Conservation (phyloP, 2,797 vertebrate genomes). For the Gouania willdenowi region DNA sequence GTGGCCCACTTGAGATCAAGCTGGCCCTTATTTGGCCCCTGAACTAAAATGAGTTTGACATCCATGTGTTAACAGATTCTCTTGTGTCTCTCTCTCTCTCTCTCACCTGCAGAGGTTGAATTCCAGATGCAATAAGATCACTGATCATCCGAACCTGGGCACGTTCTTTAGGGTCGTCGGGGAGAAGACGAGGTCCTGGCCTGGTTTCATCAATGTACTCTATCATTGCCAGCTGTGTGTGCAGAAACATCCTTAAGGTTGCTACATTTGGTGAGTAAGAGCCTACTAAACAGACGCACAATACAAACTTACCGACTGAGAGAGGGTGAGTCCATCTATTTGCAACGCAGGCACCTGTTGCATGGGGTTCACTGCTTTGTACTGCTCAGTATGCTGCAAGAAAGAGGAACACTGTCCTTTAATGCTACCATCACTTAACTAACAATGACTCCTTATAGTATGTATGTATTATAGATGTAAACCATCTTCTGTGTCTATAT, state of each 20-base stretch:
- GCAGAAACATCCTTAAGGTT: neutral
- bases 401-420: slow-evolving; percentile 1
- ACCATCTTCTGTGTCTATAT: too few species aligned
- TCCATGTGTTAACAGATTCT: too few species aligned
- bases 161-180: slow-evolving; percentile 82
- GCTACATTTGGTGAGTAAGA: neutral
- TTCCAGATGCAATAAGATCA: slow-evolving; percentile 85
- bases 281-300: neutral
- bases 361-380: slow-evolving; percentile 89
- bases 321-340: slow-evolving; percentile 87
- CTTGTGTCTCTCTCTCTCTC: too few species aligned
- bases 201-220: slow-evolving; percentile 94
- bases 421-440: too few species aligned
- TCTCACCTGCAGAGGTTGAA: slow-evolving; percentile 94
- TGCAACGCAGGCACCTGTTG: slow-evolving; percentile 90
- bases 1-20: too few species aligned
- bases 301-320: slow-evolving; percentile 89
- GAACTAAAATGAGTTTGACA: too few species aligned
- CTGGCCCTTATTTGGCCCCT: too few species aligned
- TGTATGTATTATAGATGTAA: too few species aligned
- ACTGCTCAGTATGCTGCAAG: slow-evolving; percentile 79
- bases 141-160: slow-evolving; percentile 90
- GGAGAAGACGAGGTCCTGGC: slow-evolving; percentile 82
- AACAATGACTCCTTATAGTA: too few species aligned
- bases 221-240: slow-evolving; percentile 87